Evolutionary conservation across 2,888 invertebrate genomes (phyloP).

Genomic region (Sarcophaga variegata): DNA sequence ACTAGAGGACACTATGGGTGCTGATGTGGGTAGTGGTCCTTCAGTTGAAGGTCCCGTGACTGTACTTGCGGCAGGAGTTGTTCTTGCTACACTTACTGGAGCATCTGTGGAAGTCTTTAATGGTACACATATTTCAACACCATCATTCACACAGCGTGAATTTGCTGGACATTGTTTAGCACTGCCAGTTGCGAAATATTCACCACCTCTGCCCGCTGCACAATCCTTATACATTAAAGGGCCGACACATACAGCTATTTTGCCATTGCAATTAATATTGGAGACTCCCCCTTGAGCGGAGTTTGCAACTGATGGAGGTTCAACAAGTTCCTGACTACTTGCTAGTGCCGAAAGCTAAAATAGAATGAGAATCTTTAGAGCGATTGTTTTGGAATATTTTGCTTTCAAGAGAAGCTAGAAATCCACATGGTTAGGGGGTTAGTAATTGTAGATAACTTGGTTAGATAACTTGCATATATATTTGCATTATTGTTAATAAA

Average conservation of each 20-base stretch:
- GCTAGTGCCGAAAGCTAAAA: slow-evolving; percentile 75
- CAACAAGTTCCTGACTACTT: slow-evolving; percentile 71
- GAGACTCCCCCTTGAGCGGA: slow-evolving; percentile 6
- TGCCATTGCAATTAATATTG: slow-evolving; percentile 76
- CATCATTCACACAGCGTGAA: slow-evolving; percentile 78
- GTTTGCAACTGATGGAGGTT: slow-evolving; percentile 49
- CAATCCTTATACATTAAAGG: slow-evolving; percentile 76
- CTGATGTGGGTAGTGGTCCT: slow-evolving; percentile 15
- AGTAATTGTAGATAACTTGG: too few relatives aligned
- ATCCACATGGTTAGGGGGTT: too few relatives aligned
- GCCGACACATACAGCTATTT: slow-evolving; percentile 77
- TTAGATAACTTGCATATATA: slow-evolving; percentile 76
- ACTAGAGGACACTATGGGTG: slow-evolving; percentile 18
- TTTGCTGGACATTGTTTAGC: slow-evolving; percentile 73
- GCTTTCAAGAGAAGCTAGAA: too few relatives aligned
- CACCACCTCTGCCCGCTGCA: slow-evolving; percentile 69
- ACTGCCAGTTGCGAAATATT: slow-evolving; percentile 71
- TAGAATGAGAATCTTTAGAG: neutral
- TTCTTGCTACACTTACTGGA: slow-evolving; percentile 68
- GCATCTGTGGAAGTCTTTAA: slow-evolving; percentile 70
- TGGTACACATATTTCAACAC: slow-evolving; percentile 76
- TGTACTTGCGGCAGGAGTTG: neutral
- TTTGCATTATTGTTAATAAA: slow-evolving; percentile 72
- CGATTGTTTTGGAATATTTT: neutral
- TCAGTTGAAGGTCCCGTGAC: slow-evolving; percentile 19